Evolutionary conservation across 2,888 invertebrate genomes (phyloP), one percentile per base, ranked within the genome.

Genomic region (Conus canariensis): DNA sequence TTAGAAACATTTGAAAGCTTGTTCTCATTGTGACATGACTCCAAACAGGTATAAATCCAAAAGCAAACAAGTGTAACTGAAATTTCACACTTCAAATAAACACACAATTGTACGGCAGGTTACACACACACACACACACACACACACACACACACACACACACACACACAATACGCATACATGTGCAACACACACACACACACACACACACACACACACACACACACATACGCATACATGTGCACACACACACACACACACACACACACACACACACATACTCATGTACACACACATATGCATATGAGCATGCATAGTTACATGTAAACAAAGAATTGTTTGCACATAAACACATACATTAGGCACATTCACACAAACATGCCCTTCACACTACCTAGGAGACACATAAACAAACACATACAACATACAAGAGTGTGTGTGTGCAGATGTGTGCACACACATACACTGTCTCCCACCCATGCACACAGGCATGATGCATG

Each of bases 351-450:
- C 86, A 60, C 86, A 60, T 25, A 60, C 60, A 86, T 60, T n/a
- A 22, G 5, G 14, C 85, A 56, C n/a, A 16, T 59, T 19, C 9
- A 56, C 56, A 85, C 58, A 85, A 19, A 58, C 85, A 56, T 56
- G 56, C 85, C 30, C 45, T 56, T 19, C 16, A 85, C 85, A 85
- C 85, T 45, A 85, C 85, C 30, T 10, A 85, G 16, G 12, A 85
- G 14, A 19, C 85, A 30, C 85, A 45, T 85, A 58, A 16, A 85
- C 58, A 45, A 85, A 19, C 56, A 85, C n/a, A 86, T 22, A 60
- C 22, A 12, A 60, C 6, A 86, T 22, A 86, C 74, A 74, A 12
- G 8, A 9, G n/a, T 4, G n/a, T 22, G 1, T 2, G 19, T 3
- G 19, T 9, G n/a, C 74, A 74, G 8, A 74, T 22, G 19, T n/a